Evolutionary conservation across 1,140 invertebrate genomes (phyloP), one percentile per base, ranked within the genome.

Genomic region (Euura lappo): DNA sequence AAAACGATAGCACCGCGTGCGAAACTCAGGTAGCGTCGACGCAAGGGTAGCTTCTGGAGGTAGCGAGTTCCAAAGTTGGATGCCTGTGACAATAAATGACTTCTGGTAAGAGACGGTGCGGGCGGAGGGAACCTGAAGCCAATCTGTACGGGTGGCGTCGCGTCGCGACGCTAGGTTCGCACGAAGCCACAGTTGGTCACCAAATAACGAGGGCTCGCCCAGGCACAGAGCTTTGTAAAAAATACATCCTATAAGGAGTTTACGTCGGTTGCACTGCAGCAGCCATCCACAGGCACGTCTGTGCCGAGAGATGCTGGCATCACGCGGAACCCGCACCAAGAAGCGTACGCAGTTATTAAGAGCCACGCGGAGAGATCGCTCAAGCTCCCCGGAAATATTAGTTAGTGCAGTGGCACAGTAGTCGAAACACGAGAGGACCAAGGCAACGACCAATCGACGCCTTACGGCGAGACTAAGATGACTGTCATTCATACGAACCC

Each of bases 71-170:
- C n/a, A n/a, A n/a, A n/a, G n/a, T n/a, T n/a, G n/a, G n/a, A 67
- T 13, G 7, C 65, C 65, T 6, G 65, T 67, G 7, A 67, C 2
- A 28, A 67, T 7, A 67, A 67, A 67, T 11, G 65, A 67, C 13
- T 67, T 13, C 65, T 67, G 65, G 28, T 28, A 67, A 43, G 65
- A 43, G n/a, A n/a, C n/a, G n/a, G n/a, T n/a, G n/a, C n/a, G n/a
- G n/a, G n/a, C n/a, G n/a, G n/a, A n/a, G n/a, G 7, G 65, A 28
- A 43, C n/a, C n/a, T 43, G 65, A 13, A 67, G 13, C 65, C 8
- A 11, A 67, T 67, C 65, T 28, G 65, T 67, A 28, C 65, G 65
- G 7, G 65, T 28, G 6, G 6, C 8, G 13, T 67, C 28, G 43
- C 65, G 65, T 7, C 13, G 65, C 13, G 7, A 42, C 6, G 66